Evolutionary conservation across 1,140 invertebrate genomes (phyloP), one percentile per base, ranked within the genome.

Genomic region (Dendrolimus kikuchii): DNA sequence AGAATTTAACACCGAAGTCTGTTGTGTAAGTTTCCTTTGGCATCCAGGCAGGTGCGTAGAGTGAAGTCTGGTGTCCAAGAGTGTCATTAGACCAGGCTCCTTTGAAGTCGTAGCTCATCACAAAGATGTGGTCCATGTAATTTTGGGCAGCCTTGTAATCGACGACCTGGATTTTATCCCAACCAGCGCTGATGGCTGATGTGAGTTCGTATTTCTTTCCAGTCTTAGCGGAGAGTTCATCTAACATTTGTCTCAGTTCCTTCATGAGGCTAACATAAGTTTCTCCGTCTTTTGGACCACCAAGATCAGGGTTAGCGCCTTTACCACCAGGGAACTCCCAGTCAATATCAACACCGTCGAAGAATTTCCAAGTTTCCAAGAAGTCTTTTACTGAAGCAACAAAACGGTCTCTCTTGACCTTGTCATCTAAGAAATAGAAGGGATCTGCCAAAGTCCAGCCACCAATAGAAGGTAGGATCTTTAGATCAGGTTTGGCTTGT

Each of bases 301-400:
- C 82, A 2, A 86, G 68, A 46, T 77, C 54, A 42, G 81, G 81
- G 48, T 84, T 86, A 44, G 82, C 82, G 7, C 82, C 82, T 51
- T 86, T 86, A 55, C 82, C 82, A 9, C 82, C 82, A 56, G 82
- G 82, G 73, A 86, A 86, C 46, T 86, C 82, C 82, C 82, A 86
- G 51, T 86, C 82, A 46, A 86, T 84, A 10, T 86, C 83, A 10
- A 86, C 81, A 46, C 83, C 83, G 55, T 86, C 83, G 48, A 86
- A 86, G 71, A 86, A 84, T 55, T 86, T 86, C 83, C 83, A 86
- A 5, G 83, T 86, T 46, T 69, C 65, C 5, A 86, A 68, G 67
- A 86, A 86, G 9, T 86, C 83, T 59, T 79, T 84, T 2, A 84
- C 83, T 49, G 83, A 86, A 54, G 62, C 77, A 5, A 86, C 77